Evolutionary conservation across 2,113 vertebrate genomes (phyloP), one percentile per base, ranked within the genome.

Genomic region (Romanogobio albipinnatus): DNA sequence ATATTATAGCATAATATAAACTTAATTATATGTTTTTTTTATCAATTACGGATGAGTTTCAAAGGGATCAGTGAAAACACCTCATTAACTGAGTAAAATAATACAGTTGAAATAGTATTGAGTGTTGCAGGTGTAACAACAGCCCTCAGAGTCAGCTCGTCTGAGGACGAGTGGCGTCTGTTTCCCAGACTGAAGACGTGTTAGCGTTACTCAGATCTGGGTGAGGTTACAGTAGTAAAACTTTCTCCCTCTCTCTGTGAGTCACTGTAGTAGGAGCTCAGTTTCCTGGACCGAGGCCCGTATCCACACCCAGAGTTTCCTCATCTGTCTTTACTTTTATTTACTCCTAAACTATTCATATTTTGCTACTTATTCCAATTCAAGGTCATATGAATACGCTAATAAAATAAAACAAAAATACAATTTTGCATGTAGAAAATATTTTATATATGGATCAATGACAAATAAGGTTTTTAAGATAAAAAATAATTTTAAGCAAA

Each of bases 171-270:
- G 24, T 75, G 45, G 58, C 24, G 43, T 49, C 59, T 11, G 76
- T 88, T 76, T 83, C 75, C 39, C 24, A 70, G 66, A 51, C 29
- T 47, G 70, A 29, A 49, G 59, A 86, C 87, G 84, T 83, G 85
- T 86, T 91, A 87, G 3, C 75, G 87, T 93, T 89, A 90, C 85
- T 84, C 74, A 86, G 49, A 66, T 80, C 70, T 87, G 90, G 87
- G 87, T 53, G 47, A 91, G 82, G 76, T 90, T 88, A 91, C 87
- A 87, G 90, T 82, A 81, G 83, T 90, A 86, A 89, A 87, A 90
- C 58, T 85, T 64, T 91, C 73, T 33, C 83, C 36, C 24, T 49
- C 45, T 51, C 9, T n/a, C 39, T 39, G 56, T 81, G 39, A 59
- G 45, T 74, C 45, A 66, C 66, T 19, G 47, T 51, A 51, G 49